A percentile compares a stretch with the other conserved stretches of the same genome.
Conservation (phyloP, 1,140 invertebrate genomes). For the Papilio glaucus region DNA sequence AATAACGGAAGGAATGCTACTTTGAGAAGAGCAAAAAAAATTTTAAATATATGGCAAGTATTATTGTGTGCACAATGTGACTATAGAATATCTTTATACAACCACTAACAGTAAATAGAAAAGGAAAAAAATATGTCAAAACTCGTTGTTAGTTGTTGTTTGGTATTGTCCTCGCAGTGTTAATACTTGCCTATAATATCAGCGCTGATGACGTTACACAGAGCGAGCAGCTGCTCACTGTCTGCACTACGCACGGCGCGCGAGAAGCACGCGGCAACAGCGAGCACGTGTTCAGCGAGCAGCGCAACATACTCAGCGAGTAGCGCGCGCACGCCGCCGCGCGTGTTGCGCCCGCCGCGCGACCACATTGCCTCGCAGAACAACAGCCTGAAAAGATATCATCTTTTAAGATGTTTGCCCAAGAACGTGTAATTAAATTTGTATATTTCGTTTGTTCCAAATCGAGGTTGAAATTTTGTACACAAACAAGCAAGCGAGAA, state of each 20-base stretch:
- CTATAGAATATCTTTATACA: too few species aligned
- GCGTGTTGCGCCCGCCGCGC: constrained; percentile 62
- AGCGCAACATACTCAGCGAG: constrained; percentile 67
- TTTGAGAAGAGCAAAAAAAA: too few species aligned
- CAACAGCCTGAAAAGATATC: constrained; percentile 64
- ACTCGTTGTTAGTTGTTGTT: too few species aligned
- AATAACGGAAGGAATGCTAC: too few species aligned
- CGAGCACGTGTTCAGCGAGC: constrained; percentile 71
- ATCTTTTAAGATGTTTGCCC: too few species aligned
- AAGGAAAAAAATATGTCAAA: background rate
- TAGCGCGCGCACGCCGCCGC: constrained; percentile 66
- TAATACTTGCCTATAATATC: constrained; percentile 75
- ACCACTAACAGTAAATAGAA: background rate
- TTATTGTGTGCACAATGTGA: too few species aligned
- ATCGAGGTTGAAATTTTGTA: too few species aligned
- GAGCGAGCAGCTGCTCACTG: constrained; percentile 54
- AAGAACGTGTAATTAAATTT: constrained; percentile 4
- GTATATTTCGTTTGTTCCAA: too few species aligned
- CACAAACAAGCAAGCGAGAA: too few species aligned
- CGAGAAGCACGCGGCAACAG: constrained; percentile 58
- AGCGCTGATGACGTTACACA: constrained; percentile 72
- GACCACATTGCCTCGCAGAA: constrained; percentile 78
- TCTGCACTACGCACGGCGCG: constrained; percentile 59
- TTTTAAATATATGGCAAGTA: too few species aligned
- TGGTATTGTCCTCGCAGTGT: background rate